A percentile compares a stretch with the other conserved stretches of the same genome.
These are phyloP conservation scores for Arothron firmamentum DNA, from an alignment of 2,113 vertebrate species.

Conservation along the genomic window DNA sequence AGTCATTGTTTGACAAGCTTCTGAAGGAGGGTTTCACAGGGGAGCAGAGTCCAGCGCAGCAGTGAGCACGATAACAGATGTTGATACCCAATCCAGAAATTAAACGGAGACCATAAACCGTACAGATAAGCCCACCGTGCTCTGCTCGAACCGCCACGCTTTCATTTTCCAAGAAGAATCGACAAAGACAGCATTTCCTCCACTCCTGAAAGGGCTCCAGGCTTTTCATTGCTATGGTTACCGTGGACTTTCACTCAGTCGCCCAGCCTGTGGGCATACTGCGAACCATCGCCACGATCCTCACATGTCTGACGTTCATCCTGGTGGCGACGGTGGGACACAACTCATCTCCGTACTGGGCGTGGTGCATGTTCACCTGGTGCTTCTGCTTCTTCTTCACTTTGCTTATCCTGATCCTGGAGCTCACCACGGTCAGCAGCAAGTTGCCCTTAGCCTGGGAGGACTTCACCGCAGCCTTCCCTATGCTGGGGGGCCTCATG, in stretches of 20 bases:
- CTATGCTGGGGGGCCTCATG: conserved; percentile 81
- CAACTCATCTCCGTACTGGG: conserved; percentile 38
- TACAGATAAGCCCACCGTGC: conserved; percentile 40
- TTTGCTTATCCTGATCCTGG: conserved; percentile 76
- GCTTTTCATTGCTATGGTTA: conserved; percentile 5
- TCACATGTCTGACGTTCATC: conserved; percentile 77
- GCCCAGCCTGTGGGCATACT: conserved; percentile 76
- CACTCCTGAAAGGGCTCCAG: too few species aligned
- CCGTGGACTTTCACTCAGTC: conserved; percentile 60
- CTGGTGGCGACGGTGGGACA: conserved; percentile 64
- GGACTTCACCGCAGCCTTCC: conserved; percentile 82
- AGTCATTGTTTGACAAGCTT: too few species aligned
- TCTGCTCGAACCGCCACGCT: conserved; percentile 19
- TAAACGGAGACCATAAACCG: conserved; percentile 47
- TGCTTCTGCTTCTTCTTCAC: conserved; percentile 80
- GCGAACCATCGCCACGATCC: conserved; percentile 65
- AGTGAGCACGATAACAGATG: too few species aligned
- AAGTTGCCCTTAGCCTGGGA: conserved; percentile 82
- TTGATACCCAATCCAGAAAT: conserved; percentile 45
- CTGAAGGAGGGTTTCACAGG: too few species aligned
- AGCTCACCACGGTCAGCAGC: conserved; percentile 71
- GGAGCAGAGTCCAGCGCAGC: too few species aligned
- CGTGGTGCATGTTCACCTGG: conserved; percentile 89
- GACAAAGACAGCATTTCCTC: too few species aligned
- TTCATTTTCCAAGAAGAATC: background rate